These are phyloP conservation scores for Ostrea edulis DNA, from an alignment of 1,140 invertebrate genomes.

Conservation along the genomic window DNA sequence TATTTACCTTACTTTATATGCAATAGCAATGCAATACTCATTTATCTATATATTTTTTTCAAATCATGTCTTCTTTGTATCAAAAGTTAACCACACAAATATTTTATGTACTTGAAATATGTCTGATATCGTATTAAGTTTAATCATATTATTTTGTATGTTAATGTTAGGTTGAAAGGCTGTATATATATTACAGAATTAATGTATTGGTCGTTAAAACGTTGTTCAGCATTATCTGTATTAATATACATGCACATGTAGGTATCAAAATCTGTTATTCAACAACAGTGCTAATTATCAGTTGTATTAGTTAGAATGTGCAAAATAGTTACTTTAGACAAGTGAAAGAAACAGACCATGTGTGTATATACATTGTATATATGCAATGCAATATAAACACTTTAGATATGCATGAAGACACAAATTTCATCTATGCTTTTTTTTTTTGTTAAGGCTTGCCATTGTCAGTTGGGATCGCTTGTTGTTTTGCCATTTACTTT, in stretches of 20 bases:
- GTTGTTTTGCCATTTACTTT: slow-evolving; percentile 3
- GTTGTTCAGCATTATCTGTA: not conserved
- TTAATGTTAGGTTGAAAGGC: too few species aligned
- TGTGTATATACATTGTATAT: too few species aligned
- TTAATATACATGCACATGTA: not conserved
- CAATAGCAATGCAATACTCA: slow-evolving; percentile 31
- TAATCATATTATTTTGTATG: too few species aligned
- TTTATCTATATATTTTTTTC: not conserved
- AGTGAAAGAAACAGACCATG: too few species aligned
- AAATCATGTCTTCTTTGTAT: not conserved
- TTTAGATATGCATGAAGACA: not conserved
- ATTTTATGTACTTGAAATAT: not conserved
- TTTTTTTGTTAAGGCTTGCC: not conserved
- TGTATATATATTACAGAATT: too few species aligned
- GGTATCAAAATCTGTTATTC: not conserved
- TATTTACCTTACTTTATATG: slow-evolving; percentile 1
- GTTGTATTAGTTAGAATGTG: too few species aligned
- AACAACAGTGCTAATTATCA: too few species aligned
- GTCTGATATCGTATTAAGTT: too few species aligned
- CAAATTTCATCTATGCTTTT: not conserved
- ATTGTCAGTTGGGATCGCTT: not conserved
- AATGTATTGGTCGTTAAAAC: not conserved
- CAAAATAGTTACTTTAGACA: too few species aligned
- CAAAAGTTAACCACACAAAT: not conserved
- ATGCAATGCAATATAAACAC: not conserved